A percentile compares a stretch with the other conserved stretches of the same genome.
Conservation (phyloP, 2,888 invertebrate genomes). For the Allolobophora icterica region DNA sequence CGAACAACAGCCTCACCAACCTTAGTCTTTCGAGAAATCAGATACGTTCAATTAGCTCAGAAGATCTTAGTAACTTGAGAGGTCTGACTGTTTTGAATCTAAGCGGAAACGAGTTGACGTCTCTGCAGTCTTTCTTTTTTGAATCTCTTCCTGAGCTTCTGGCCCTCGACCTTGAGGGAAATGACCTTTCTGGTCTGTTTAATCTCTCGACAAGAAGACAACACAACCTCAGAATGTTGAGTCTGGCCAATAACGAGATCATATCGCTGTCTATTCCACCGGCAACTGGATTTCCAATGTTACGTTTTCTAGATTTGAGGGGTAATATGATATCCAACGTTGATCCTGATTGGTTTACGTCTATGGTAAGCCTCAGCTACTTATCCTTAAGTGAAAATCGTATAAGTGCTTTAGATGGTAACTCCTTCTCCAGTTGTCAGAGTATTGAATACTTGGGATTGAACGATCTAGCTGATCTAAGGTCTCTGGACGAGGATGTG, state of each 20-base stretch:
- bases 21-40: not conserved
- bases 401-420: not conserved
- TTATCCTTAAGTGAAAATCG: constrained; percentile 20
- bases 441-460: constrained; percentile 8
- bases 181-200: not conserved
- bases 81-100: constrained; percentile 2
- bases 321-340: constrained; percentile 7
- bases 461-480: constrained; percentile 26
- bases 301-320: constrained; percentile 25
- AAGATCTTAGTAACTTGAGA: not conserved
- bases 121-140: constrained; percentile 21
- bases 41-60: not conserved
- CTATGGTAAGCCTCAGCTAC: not conserved
- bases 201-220: not conserved
- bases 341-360: not conserved
- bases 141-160: not conserved
- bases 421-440: not conserved
- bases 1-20: not conserved
- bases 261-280: not conserved
- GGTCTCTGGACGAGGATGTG: constrained; percentile 30
- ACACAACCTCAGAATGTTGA: not conserved
- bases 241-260: constrained; percentile 27
- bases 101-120: not conserved
- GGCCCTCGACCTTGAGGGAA: not conserved
- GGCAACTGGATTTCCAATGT: not conserved